Percentiles rank a stretch among this genome's conserved stretches.
phyloP scores from a whole-genome alignment of 2,113 vertebrate species.

The Brachirus orientalis region DNA sequence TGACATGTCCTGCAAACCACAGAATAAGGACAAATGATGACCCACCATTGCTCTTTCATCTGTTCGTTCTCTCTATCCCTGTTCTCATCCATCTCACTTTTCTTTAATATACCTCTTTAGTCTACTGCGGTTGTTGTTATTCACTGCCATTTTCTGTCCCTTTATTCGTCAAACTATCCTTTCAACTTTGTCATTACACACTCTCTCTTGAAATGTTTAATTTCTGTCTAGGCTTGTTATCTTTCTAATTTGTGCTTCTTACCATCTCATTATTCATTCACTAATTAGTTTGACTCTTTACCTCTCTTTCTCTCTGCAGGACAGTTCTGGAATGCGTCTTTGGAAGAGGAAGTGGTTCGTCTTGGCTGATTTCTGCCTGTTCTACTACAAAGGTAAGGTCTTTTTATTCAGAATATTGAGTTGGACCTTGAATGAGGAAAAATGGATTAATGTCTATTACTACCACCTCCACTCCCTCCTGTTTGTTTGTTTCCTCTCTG shows the following conservation, averaged over 20 bases:
- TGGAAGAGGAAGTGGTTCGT: slow-evolving; percentile 99
- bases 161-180: neutral
- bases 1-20: slow-evolving; percentile 24
- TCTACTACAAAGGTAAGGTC: slow-evolving; percentile 97
- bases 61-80: slow-evolving; percentile 2
- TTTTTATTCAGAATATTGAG: neutral
- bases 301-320: slow-evolving; percentile 79
- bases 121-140: neutral
- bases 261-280: slow-evolving; percentile 12
- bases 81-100: slow-evolving; percentile 5
- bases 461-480: neutral
- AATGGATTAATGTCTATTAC: neutral
- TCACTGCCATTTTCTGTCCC: neutral
- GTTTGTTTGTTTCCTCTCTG: neutral
- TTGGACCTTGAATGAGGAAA: neutral
- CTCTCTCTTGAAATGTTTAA: neutral
- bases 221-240: neutral
- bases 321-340: slow-evolving; percentile 95
- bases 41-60: slow-evolving; percentile 1
- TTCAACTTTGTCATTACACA: slow-evolving; percentile 3
- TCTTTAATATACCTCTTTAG: slow-evolving; percentile 14
- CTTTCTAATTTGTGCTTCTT: slow-evolving; percentile 1
- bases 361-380: slow-evolving; percentile 94
- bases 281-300: slow-evolving; percentile 9
- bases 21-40: slow-evolving; percentile 45